Conservation (phyloP, 2,797 vertebrate species). For the Alauda arvensis region DNA sequence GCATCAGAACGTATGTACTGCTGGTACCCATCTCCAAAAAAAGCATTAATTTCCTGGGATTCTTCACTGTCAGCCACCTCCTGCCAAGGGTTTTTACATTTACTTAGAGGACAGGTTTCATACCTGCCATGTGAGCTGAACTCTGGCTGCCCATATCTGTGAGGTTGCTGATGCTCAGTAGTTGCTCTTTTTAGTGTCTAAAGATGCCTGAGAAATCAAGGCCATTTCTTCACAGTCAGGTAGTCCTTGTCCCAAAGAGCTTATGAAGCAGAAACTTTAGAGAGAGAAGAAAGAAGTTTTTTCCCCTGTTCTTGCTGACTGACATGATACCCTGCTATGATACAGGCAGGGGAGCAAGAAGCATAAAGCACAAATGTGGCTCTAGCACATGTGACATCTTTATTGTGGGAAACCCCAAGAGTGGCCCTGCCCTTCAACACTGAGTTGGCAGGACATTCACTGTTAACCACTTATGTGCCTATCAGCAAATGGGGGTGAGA, state of each 20-base stretch:
- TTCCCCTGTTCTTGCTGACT: not conserved
- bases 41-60: not conserved
- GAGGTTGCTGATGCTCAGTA: not conserved
- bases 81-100: not conserved
- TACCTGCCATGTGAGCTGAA: not conserved
- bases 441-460: not conserved
- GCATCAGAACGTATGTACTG: not conserved
- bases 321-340: not conserved
- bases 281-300: not conserved
- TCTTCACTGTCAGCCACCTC: not conserved
- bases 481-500: not conserved
- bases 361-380: not conserved
- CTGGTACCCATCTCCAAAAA: not conserved
- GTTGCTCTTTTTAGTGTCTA: not conserved
- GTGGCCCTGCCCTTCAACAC: not conserved
- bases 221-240: not conserved
- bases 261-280: slow-evolving; percentile 8
- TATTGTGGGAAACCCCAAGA: not conserved
- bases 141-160: not conserved
- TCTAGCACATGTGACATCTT: not conserved
- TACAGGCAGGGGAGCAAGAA: not conserved
- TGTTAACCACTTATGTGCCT: not conserved
- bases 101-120: not conserved
- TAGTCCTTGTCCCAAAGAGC: not conserved
- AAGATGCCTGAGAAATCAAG: slow-evolving; percentile 2